Conservation (phyloP, 1,140 invertebrate species). For the Bombus picipes region DNA sequence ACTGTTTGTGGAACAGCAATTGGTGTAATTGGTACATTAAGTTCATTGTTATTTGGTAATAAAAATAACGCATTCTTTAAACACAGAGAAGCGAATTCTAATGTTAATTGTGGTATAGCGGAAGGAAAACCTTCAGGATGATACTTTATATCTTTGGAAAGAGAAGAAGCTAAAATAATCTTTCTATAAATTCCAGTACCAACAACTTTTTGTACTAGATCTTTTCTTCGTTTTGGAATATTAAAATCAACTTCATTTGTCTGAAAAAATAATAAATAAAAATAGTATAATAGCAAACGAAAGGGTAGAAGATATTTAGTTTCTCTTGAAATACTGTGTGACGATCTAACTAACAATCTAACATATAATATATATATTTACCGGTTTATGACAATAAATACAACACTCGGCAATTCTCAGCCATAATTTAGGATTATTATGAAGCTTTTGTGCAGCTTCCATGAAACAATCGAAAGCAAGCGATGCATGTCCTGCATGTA, state of each 20-base stretch:
- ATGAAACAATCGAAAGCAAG: conserved; percentile 96
- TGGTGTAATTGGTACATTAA: conserved; percentile 65
- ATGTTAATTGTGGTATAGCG: conserved; percentile 92
- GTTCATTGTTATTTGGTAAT: conserved; percentile 78
- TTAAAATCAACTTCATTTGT: conserved; percentile 87
- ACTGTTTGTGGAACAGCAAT: conserved; percentile 67
- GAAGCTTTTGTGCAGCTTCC: conserved; percentile 93
- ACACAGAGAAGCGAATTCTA: conserved; percentile 95
- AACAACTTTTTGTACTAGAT: conserved; percentile 86
- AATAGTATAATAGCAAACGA: not conserved
- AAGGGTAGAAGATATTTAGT: not conserved
- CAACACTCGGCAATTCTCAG: conserved; percentile 96
- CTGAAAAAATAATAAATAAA: conserved; percentile 76
- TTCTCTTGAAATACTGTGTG: not conserved
- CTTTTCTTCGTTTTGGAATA: conserved; percentile 85
- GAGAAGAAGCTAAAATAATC: conserved; percentile 85
- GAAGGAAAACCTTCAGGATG: conserved; percentile 87
- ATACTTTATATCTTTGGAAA: conserved; percentile 85
- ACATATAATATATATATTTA: conserved; percentile 73
- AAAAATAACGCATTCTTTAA: conserved; percentile 92
- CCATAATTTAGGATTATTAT: conserved; percentile 95
- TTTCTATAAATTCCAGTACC: conserved; percentile 86
- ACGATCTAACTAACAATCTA: not conserved
- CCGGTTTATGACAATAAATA: conserved; percentile 87
- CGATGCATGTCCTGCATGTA: conserved; percentile 90